A percentile compares a stretch with the other conserved stretches of the same genome.
Evolutionary conservation across 1,140 invertebrate species (phyloP).

Genomic region (Leptinotarsa defecta): DNA sequence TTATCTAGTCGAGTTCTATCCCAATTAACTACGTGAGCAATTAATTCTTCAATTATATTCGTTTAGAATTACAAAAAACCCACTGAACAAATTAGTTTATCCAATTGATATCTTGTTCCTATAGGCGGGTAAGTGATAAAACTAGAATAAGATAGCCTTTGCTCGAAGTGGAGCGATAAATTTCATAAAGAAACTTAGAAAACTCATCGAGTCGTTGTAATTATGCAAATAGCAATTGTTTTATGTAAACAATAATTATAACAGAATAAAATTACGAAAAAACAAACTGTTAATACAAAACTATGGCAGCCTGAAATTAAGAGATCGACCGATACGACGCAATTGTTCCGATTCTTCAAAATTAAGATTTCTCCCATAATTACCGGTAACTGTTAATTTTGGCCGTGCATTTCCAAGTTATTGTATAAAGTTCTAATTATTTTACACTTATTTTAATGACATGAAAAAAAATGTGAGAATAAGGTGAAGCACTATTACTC

Average conservation of each 20-base stretch:
- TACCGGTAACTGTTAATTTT: slow-evolving; percentile 24
- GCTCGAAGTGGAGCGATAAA: slow-evolving; percentile 1
- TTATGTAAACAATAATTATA: slow-evolving; percentile 23
- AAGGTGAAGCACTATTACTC: slow-evolving; percentile 14
- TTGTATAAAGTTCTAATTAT: slow-evolving; percentile 23
- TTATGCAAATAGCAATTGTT: neutral
- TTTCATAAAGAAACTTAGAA: neutral
- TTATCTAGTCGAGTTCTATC: neutral
- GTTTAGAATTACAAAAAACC: slow-evolving; percentile 2
- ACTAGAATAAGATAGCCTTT: neutral
- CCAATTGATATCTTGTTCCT: slow-evolving; percentile 7
- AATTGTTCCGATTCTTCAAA: slow-evolving; percentile 12
- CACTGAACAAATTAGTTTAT: slow-evolving; percentile 4
- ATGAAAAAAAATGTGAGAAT: slow-evolving; percentile 24
- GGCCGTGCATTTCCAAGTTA: slow-evolving; percentile 17
- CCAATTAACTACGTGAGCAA: slow-evolving; percentile 2
- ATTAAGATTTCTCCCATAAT: slow-evolving; percentile 21
- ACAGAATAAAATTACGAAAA: slow-evolving; percentile 1
- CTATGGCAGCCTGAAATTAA: slow-evolving; percentile 8
- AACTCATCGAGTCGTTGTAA: neutral
- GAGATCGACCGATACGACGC: neutral
- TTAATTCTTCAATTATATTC: neutral
- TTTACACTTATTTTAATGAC: slow-evolving; percentile 16
- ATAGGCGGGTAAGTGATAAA: neutral
- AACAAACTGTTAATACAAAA: slow-evolving; percentile 25